Conservation (phyloP, 2,797 vertebrate genomes). For the Sebastes diaconus region DNA sequence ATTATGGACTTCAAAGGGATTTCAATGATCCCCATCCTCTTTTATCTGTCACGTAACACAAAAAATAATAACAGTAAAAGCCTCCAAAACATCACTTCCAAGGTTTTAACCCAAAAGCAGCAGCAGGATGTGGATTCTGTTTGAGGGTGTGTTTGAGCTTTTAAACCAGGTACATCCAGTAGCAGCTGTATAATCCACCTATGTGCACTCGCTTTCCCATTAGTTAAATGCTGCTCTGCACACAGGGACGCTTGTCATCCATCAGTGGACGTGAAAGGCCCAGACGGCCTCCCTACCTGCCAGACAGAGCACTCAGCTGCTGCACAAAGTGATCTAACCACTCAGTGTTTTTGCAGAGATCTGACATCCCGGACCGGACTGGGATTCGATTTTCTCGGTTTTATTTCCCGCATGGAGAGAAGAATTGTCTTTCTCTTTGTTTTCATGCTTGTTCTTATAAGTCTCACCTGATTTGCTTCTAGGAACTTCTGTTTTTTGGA, state of each 20-base stretch:
- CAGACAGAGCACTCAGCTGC: conserved; percentile 1
- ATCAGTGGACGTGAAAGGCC: conserved; percentile 39
- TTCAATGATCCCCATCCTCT: background rate
- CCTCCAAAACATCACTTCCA: background rate
- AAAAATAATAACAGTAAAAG: background rate
- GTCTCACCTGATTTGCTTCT: conserved; percentile 13
- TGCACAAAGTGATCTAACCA: conserved; percentile 16
- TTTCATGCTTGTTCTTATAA: conserved; percentile 12
- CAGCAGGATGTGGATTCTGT: conserved; percentile 28
- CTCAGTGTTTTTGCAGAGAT: conserved; percentile 21
- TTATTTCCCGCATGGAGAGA: background rate
- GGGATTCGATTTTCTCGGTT: conserved; percentile 1
- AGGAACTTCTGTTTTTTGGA: conserved; percentile 2
- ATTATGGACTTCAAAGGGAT: background rate
- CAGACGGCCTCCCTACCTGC: conserved; percentile 10
- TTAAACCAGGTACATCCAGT: conserved; percentile 27
- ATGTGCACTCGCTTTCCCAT: conserved; percentile 38
- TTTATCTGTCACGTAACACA: background rate
- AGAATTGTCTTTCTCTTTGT: background rate
- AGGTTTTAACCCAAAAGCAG: conserved; percentile 16
- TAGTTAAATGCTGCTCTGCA: conserved; percentile 46
- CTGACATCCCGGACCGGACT: background rate
- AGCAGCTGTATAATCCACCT: conserved; percentile 46
- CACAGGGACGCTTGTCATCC: conserved; percentile 43
- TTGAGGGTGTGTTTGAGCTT: conserved; percentile 17